Base-by-base conservation (phyloP, 2,888 invertebrate genomes). In the Hirtodrosophila duncani region DNA sequence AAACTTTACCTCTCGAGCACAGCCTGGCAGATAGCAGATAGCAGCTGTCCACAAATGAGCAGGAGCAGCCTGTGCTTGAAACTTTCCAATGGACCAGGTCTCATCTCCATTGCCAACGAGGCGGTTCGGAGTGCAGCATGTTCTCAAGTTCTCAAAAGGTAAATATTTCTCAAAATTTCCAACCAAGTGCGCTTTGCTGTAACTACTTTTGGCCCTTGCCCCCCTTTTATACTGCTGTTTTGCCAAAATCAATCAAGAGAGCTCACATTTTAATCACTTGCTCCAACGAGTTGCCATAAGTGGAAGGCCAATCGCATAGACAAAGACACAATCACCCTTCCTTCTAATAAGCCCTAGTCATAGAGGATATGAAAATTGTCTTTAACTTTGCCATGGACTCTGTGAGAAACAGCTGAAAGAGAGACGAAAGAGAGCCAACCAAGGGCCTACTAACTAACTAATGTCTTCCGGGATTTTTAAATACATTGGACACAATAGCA, bases 151-250 rank as follows among this genome's bases (percentile, higher is more conserved):
- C 39, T 53, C 77, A 64, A 79, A 70, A 65, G 80, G 68, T 63
- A 80, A 80, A 72, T 80, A 71, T 67, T 80, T 79, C 63, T 67
- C 36, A 68, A 77, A 67, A 71, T 62, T 77, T 52, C 30, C 53
- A 51, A 31, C 33, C 61, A 67, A 52, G 29, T 57, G 63, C 61
- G 38, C 60, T 61, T 59, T 41, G 33, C 37, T 55, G 21, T 1
- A 23, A 23, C 29, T 17, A 21, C 26, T 13, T 42, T 24, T 23
- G 38, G 30, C 37, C 38, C 27, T 13, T 10, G 41, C 7, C 23
- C 18, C 13, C 16, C 17, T 11, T 5, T 16, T 14, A 4, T 11
- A 23, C 8, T 7, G n/a, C 43, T 46, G 18, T 45, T 29, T 38
- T 16, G 52, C 23, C 45, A 55, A 49, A 64, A 62, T 79, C 80